Conservation (phyloP, 2,888 invertebrate species). For the Clivina fossor region DNA sequence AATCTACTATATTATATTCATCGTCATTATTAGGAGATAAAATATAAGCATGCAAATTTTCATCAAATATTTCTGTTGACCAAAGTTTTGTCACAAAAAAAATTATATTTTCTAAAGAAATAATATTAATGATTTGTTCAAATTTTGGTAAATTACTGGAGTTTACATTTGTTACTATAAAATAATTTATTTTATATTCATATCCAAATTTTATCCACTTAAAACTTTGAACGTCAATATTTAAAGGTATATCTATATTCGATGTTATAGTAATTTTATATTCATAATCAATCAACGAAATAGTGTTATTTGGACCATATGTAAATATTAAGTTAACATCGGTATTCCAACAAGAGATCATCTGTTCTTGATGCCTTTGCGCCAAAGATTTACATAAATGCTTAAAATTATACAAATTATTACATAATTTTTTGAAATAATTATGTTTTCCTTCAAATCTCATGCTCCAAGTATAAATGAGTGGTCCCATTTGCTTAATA, state of each 20-base stretch:
- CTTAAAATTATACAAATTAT: constrained; percentile 29
- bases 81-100: too few relatives aligned
- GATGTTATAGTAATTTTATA: not conserved
- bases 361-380: constrained; percentile 27
- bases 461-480: constrained; percentile 19
- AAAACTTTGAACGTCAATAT: too few relatives aligned
- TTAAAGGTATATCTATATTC: constrained; percentile 2
- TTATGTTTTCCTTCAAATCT: constrained; percentile 33
- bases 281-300: not conserved
- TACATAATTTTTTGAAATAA: constrained; percentile 25
- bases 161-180: too few relatives aligned
- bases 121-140: too few relatives aligned
- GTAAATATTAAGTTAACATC: constrained; percentile 1
- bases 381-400: constrained; percentile 27
- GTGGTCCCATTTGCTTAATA: constrained; percentile 31
- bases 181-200: too few relatives aligned
- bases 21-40: too few relatives aligned
- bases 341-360: constrained; percentile 27
- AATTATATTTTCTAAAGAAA: too few relatives aligned
- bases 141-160: too few relatives aligned
- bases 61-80: too few relatives aligned
- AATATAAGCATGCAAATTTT: too few relatives aligned
- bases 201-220: too few relatives aligned
- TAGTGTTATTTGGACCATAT: not conserved
- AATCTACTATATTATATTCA: too few relatives aligned